Evolutionary conservation across 2,113 vertebrate species (phyloP), one percentile per base, ranked within the genome.

Genomic region (Fukomys damarensis): DNA sequence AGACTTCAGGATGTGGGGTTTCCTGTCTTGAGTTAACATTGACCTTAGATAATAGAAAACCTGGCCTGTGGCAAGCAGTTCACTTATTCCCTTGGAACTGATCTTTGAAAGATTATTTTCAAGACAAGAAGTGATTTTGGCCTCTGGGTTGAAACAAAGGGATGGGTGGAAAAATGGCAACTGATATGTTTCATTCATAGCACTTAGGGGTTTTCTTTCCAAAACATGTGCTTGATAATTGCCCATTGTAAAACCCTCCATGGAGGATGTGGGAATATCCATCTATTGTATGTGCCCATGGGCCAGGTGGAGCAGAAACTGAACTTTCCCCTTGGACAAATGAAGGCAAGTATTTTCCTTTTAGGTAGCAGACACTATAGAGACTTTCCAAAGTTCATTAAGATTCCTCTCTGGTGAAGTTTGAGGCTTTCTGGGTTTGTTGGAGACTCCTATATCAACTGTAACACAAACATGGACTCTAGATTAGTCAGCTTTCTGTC

Each of bases 1-100:
- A 95, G 97, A 95, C 85, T 94, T 92, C 86, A 82, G 92, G 52
- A 49, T 68, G 52, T 89, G 96, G 5, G 32, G 65, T 79, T 95
- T 96, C 80, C 89, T 61, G 91, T 74, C 49, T 88, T 1, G 22
- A 66, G 91, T 92, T 76, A 72, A 46, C 46, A 1, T 26, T 12
- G 43, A 80, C 32, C 58, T 96, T 65, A 83, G 80, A 41, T 88
- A 80, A 59, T 65, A 83, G 79, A 58, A 93, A 95, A 86, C 63
- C 59, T 58, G 52, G 35, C 46, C 35, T 12, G 41, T 54, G 80
- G 16, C 0, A 28, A 35, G 58, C 13, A 54, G 79, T 68, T 22
- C 38, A 2, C 61, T 35, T 54, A 41, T 72, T 54, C 38, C 32
- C 41, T 86, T 94, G 72, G 85, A 84, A 35, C 87, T 56, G 52